phyloP scores from a whole-genome alignment of 2,888 invertebrate species.

The Phalangium opilio region DNA sequence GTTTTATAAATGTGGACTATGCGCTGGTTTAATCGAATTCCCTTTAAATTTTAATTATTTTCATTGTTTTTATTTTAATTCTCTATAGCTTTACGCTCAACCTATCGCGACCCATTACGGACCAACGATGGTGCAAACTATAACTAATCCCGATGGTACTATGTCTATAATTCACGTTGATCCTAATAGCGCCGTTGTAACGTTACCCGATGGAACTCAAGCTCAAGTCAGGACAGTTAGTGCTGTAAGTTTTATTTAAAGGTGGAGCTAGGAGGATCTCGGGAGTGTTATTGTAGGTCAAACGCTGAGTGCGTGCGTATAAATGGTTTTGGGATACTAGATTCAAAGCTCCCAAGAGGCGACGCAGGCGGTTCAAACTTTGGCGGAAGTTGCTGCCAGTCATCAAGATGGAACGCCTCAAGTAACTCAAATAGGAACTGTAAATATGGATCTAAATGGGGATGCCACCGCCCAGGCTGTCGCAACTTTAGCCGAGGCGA shows the following conservation, averaged over 20 bases:
- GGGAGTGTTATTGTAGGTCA: too few species aligned
- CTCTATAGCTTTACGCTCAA: slow-evolving; percentile 19
- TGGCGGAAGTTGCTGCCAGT: slow-evolving; percentile 42
- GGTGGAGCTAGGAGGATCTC: too few species aligned
- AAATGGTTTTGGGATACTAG: too few species aligned
- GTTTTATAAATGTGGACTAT: too few species aligned
- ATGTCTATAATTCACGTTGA: slow-evolving; percentile 91
- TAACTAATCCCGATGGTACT: slow-evolving; percentile 90
- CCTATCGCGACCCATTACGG: slow-evolving; percentile 40
- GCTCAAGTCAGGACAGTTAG: slow-evolving; percentile 77
- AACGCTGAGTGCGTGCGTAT: too few species aligned
- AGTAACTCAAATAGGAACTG: slow-evolving; percentile 32
- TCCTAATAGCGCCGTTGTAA: slow-evolving; percentile 83
- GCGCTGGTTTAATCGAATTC: not conserved
- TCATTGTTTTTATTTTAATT: not conserved
- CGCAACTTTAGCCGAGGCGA: slow-evolving; percentile 68
- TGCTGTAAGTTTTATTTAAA: slow-evolving; percentile 34
- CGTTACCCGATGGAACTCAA: slow-evolving; percentile 85
- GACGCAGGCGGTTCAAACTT: slow-evolving; percentile 30
- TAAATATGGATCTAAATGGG: slow-evolving; percentile 66
- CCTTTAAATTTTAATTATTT: not conserved
- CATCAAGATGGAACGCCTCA: slow-evolving; percentile 23
- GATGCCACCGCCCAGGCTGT: slow-evolving; percentile 25
- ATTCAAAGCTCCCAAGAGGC: slow-evolving; percentile 24
- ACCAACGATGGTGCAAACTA: slow-evolving; percentile 82